Evolutionary conservation across 2,888 invertebrate genomes (phyloP), one percentile per base, ranked within the genome.

Genomic region (Mesoligia furuncula): DNA sequence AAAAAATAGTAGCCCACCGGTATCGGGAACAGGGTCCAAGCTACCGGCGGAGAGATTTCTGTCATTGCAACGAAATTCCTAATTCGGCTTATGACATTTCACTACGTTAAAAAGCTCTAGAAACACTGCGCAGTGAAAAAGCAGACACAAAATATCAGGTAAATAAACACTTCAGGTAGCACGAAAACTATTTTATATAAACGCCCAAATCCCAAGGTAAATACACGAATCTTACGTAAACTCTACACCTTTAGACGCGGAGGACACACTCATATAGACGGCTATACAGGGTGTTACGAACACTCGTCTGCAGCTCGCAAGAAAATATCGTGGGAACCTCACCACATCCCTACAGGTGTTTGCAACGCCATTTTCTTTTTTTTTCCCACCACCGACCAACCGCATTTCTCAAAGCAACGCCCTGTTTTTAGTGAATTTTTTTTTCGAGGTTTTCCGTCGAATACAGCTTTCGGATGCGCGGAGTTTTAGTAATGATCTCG

Each of bases 321-420:
- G 90, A 85, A 92, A 92, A 92, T 91, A 91, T 89, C 91, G 92
- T 92, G 89, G 84, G 85, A 90, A 88, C 54, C 65, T 72, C 65
- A 81, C 85, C 84, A 84, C 85, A 76, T 86, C 87, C 86, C 88
- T 84, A 89, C 92, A 92, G 92, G 92, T 85, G 90, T 90, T 82
- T 82, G 67, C 79, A 87, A 83, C 75, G 77, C 77, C 71, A 77
- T 86, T 87, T 83, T 72, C 75, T 80, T 71, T 70, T 77, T 85
- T 87, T 86, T 84, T 66, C 27, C 76, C 79, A 59, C 85, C 83
- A 51, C 86, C 78, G 66, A 87, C 85, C 78, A 72, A 80, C 89
- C 83, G 81, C 88, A 89, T 88, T 88, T 84, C 82, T 89, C 88
- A 85, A 84, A 87, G 78, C 83, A 83, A 79, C 85, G 81, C 88